These are phyloP conservation scores for Galleria mellonella DNA, from an alignment of 1,140 invertebrate species.

Conservation along the genomic window DNA sequence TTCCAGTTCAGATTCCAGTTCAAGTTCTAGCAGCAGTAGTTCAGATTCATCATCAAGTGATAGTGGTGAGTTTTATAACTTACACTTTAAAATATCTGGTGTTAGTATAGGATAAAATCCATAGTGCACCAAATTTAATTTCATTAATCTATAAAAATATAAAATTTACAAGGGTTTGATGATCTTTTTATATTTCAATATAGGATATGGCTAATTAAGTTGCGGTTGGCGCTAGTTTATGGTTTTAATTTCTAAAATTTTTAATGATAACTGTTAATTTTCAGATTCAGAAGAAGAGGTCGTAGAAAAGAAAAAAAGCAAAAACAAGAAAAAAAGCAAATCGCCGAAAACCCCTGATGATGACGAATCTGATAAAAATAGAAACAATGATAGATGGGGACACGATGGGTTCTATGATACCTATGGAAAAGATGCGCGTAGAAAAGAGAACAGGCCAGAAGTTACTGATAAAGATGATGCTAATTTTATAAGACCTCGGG, in stretches of 20 bases:
- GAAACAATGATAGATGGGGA: conserved; percentile 42
- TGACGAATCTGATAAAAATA: conserved; percentile 21
- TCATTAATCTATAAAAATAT: too few relatives aligned
- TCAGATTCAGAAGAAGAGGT: conserved; percentile 45
- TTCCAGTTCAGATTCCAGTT: conserved; percentile 45
- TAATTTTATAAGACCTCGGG: conserved; percentile 19
- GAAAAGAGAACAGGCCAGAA: conserved; percentile 22
- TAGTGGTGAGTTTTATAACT: conserved; percentile 41
- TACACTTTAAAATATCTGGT: too few relatives aligned
- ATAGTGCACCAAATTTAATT: too few relatives aligned
- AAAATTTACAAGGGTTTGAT: too few relatives aligned
- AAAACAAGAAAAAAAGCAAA: conserved; percentile 37
- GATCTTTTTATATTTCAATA: too few relatives aligned
- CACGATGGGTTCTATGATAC: conserved; percentile 65
- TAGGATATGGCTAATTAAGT: too few relatives aligned
- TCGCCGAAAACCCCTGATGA: conserved; percentile 25
- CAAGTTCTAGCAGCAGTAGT: conserved; percentile 34
- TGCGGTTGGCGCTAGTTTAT: too few relatives aligned
- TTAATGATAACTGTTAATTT: conserved; percentile 12
- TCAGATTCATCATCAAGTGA: conserved; percentile 49
- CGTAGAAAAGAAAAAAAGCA: conserved; percentile 51
- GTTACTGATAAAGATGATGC: conserved; percentile 17
- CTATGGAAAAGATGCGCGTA: conserved; percentile 44
- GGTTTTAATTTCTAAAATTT: too few relatives aligned
- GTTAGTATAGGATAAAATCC: too few relatives aligned